Base-by-base conservation (phyloP, 2,797 vertebrate genomes). In the Mallotus villosus region DNA sequence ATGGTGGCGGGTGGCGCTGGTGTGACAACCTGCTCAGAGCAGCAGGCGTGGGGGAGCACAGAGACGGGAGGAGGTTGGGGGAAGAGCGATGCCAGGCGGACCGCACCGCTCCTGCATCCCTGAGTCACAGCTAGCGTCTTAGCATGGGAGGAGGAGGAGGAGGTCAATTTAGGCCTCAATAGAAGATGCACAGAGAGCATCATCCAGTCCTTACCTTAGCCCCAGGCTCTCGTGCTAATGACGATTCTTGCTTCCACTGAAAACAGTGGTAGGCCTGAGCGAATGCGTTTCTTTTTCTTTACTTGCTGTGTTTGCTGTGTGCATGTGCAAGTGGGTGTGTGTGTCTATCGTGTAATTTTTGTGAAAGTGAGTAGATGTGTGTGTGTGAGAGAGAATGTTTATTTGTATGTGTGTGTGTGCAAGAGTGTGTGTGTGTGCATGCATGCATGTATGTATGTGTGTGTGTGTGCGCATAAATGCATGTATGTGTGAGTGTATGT, bases 401-500 rank as follows among this genome's bases (percentile, higher is more conserved):
- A 51, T 29, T 11, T 67, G 22, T 55, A 49, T 27, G 32, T 5
- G 65, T 29, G 29, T 4, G 4, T 29, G 29, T 29, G 4, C 4
- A 4, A 29, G 29, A 2, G 29, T 29, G 29, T 4, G 29, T 9
- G 17, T 57, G 55, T 5, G 17, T 57, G 55, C 21, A 73, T 78
- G 69, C 49, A 59, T 41, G 62, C 72, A 21, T 16, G 14, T 51
- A 22, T 67, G 46, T 41, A 57, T 76, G 32, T 76, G 59, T 71
- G 76, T 74, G 82, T 65, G 8, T 8, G n/a, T 55, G 46, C 29
- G 49, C 32, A 6, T 55, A 21, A 17, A 46, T 29, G 32, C 1
- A 34, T 25, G 55, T 77, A 73, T 67, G 60, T 37, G 58, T 17
- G 27, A 19, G 14, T 29, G 63, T 25, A 41, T n/a, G 19, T 32